Base-by-base conservation (phyloP, 1,140 invertebrate species). In the Drosophila ercepeae region DNA sequence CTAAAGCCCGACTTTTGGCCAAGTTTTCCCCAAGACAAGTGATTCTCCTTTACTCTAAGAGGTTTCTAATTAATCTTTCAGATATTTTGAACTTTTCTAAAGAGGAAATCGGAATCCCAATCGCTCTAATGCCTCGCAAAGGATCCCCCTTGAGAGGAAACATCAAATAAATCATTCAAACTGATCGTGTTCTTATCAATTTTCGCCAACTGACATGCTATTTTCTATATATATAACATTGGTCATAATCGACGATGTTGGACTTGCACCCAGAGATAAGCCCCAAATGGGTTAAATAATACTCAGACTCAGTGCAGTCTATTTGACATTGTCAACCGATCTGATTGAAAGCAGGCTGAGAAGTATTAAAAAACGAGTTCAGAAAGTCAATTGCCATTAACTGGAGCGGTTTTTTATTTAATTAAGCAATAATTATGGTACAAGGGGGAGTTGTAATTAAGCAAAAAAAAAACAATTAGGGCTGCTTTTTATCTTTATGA, bases 131-230 rank as follows among this genome's bases (percentile, higher is more conserved):
- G 14, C 2, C 14, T 14, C 3, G 2, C 2, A 3, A 42, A 9
- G 13, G 13, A 18, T 16, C 39, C 23, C 39, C 39, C 23, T 27
- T 48, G 21, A 29, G 1, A 9, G 16, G 4, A 16, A 18, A 19
- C 13, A 55, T 16, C 14, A 18, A 42, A 69, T 53, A 36, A 68
- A 77, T 73, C 78, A 83, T 71, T 83, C 68, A 58, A 58, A 79
- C 45, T 55, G 39, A 64, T 48, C 61, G 46, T 76, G 72, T 64
- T 9, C 67, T 82, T 86, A 84, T 84, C 81, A 81, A 65, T 74
- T 74, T 74, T 59, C 65, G 77, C 75, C 75, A 57, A 71, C 60
- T 82, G 78, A 75, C 78, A 82, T 65, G 58, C 29, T 77, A 57
- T 63, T 57, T 78, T 53, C 27, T 74, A 41, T 68, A 67, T 64